Evolutionary conservation across 2,888 invertebrate species (phyloP), one percentile per base, ranked within the genome.

Genomic region (Flabesymbios commensalis): DNA sequence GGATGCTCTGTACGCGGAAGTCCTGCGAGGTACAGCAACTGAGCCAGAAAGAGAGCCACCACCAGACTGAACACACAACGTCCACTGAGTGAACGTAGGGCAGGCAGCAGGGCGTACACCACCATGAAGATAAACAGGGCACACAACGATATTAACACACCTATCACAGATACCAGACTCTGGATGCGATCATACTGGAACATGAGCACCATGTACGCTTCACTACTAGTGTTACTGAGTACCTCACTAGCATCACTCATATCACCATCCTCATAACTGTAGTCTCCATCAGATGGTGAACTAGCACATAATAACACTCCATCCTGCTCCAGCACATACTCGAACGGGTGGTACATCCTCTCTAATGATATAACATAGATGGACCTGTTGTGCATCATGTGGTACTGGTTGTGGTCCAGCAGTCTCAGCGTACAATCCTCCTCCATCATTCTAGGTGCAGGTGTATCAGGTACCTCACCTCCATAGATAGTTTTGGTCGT

Each of bases 131-230:
- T 67, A 22, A 83, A 59, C 2, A 86, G 75, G 67, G 84, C 84
- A 28, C 84, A 66, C 43, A 85, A 76, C 0, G 86, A 86, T 10
- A 86, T 87, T 14, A 89, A 83, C 7, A 89, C 87, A 48, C 88
- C 88, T 69, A 88, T 84, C 48, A 89, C 82, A 14, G 88, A 88
- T 52, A 89, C 55, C 32, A 70, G 32, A 22, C 51, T 49, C 54
- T 70, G 69, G 3, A 42, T 17, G 1, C 53, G 45, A 41, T 55
- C 54, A 33, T 33, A 60, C 47, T 56, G 31, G 29, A 57, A 60
- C 48, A 60, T 60, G 32, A 48, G 36, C n/a, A 56, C n/a, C 31
- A 14, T 5, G 33, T 36, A n/a, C n/a, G n/a, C n/a, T n/a, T n/a
- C n/a, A n/a, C n/a, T n/a, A n/a, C n/a, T n/a, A n/a, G n/a, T n/a